Evolutionary conservation across 1,140 invertebrate species (phyloP).

Genomic region (Aethina tumida): DNA sequence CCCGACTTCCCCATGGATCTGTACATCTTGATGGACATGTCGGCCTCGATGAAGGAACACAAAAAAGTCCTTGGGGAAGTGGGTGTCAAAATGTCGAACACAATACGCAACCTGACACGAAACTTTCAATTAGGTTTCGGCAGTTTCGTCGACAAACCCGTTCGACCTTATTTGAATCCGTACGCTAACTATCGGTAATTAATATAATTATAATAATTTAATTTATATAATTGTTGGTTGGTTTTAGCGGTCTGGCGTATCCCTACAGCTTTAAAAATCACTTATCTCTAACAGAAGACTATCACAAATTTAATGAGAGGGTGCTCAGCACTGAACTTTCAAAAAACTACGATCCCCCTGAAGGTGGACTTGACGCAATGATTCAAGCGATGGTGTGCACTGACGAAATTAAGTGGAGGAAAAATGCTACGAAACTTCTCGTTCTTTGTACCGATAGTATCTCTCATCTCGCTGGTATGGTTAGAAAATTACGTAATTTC

Average conservation of each 20-base stretch:
- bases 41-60: conserved; percentile 90
- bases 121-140: conserved; percentile 96
- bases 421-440: conserved; percentile 82
- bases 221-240: too few species aligned
- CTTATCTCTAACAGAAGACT: conserved; percentile 49
- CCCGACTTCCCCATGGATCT: conserved; percentile 92
- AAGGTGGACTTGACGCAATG: conserved; percentile 98
- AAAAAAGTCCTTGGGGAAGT: conserved; percentile 81
- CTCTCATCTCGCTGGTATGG: conserved; percentile 95
- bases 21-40: conserved; percentile 94
- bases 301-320: conserved; percentile 48
- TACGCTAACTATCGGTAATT: too few species aligned
- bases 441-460: conserved; percentile 97
- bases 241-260: conserved; percentile 30
- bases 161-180: conserved; percentile 94
- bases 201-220: too few species aligned
- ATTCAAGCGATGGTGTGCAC: conserved; percentile 96
- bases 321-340: conserved; percentile 75
- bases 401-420: conserved; percentile 77
- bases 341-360: conserved; percentile 95
- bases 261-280: conserved; percentile 65
- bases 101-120: conserved; percentile 80
- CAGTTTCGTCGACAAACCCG: conserved; percentile 97
- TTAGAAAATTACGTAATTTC: too few species aligned
- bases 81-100: conserved; percentile 67